Base-by-base conservation (phyloP, 2,888 invertebrate species). In the Ornithoptera alexandrae region DNA sequence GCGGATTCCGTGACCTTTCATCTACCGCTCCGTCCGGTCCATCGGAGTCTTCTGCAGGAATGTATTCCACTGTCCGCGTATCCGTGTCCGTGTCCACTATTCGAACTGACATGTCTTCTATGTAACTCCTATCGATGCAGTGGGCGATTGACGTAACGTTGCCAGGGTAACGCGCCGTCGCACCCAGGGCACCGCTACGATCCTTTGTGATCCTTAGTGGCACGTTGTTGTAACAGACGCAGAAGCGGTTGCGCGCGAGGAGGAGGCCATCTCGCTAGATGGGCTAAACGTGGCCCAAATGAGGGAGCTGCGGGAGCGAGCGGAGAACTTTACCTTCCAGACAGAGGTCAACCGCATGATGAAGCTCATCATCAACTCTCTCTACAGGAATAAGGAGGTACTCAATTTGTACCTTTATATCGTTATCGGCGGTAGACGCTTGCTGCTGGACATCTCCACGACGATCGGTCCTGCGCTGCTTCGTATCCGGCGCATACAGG, bases 321-420 rank as follows among this genome's bases (percentile, higher is more conserved):
- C 98, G 1, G 96, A 97, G 84, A 97, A 97, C 85, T 96, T 95
- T 84, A 94, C 95, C 39, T 99, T 99, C 94, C 98, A 99, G 93
- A 98, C 99, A 0, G 99, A 99, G 93, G 99, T 99, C 59, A 98
- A 98, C 92, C 96, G 99, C 71, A 99, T 99, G 98, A 99, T 99
- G 99, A 99, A 99, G 90, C 95, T 99, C 71, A 99, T 99, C 89
- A 99, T 99, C 86, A 99, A 99, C 93, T 99, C 99, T 12, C 93
- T 99, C 12, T 99, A 99, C 92, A 95, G 98, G 79, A 99, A 99
- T 90, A 99, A 99, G 92, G 99, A 99, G 94, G 97, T 96, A 82
- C 77, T 82, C 39, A 10, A 10, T 39, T 7, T 39, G 39, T 10
- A 39, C 1, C 10, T 1, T 39, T 39, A 39, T 39, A 39, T 39